Evolutionary conservation across 2,888 invertebrate genomes (phyloP).

Genomic region (Tetranychus piercei): DNA sequence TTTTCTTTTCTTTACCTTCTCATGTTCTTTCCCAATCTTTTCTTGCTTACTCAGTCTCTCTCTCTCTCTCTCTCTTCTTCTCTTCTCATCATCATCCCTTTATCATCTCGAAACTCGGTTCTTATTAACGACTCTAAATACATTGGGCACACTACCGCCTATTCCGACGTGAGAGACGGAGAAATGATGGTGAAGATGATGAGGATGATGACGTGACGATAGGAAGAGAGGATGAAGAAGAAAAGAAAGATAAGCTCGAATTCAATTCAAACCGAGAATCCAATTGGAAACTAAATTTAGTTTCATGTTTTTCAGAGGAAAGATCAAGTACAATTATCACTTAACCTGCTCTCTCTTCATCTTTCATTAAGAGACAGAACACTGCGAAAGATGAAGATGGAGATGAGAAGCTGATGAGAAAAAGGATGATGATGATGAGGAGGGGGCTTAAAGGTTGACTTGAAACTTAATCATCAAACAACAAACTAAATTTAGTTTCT

Average conservation of each 20-base stretch:
- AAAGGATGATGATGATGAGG: neutral
- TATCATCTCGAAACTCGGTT: too few relatives aligned
- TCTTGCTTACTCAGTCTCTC: neutral
- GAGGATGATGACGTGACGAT: neutral
- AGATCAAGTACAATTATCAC: neutral
- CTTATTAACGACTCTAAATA: neutral
- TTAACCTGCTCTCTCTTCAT: neutral
- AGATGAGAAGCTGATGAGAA: neutral
- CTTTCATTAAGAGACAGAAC: neutral
- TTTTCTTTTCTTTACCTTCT: neutral
- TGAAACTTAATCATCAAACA: neutral
- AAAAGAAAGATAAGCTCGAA: neutral
- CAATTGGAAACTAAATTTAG: slow-evolving; percentile 1
- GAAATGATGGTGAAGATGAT: neutral
- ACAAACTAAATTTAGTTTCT: neutral
- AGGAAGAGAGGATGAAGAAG: neutral
- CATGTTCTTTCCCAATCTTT: slow-evolving; percentile 5
- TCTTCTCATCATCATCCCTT: neutral
- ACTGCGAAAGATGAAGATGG: neutral
- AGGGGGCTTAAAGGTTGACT: neutral
- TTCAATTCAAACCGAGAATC: neutral
- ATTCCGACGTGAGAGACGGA: neutral
- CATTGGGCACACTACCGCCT: neutral
- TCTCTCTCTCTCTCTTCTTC: neutral
- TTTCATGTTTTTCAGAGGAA: neutral